phyloP scores from a whole-genome alignment of 2,888 invertebrate species.

The Congeria kusceri region DNA sequence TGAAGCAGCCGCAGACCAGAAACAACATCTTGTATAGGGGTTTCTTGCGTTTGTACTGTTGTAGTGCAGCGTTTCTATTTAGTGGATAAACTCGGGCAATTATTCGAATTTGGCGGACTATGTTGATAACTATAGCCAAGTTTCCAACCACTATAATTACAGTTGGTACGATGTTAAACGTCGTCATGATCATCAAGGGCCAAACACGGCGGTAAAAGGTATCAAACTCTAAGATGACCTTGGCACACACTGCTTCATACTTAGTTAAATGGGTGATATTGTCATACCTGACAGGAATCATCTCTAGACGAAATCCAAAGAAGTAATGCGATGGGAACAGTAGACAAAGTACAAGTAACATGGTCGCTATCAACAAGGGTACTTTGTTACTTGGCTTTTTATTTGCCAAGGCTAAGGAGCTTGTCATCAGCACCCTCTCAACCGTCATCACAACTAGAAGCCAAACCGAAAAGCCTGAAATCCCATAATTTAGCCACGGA shows the following conservation, averaged over 20 bases:
- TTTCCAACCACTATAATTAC: slow-evolving; percentile 2
- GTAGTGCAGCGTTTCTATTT: neutral
- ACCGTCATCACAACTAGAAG: neutral
- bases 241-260: neutral
- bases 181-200: neutral
- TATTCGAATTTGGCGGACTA: neutral
- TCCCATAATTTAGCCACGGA: neutral
- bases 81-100: neutral
- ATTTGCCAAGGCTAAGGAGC: neutral
- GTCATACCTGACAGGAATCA: no score
- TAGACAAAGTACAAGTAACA: neutral
- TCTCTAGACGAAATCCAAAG: neutral
- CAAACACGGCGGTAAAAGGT: neutral
- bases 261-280: neutral
- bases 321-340: neutral
- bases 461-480: slow-evolving; percentile 1
- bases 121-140: neutral
- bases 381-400: neutral
- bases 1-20: neutral
- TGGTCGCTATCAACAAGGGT: neutral
- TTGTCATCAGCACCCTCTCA: neutral
- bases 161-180: neutral
- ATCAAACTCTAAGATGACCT: neutral
- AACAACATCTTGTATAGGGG: neutral
- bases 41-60: neutral